A percentile compares a stretch with the other conserved stretches of the same genome.
Conservation (phyloP, 1,140 invertebrate genomes). For the Micrasema longulum region DNA sequence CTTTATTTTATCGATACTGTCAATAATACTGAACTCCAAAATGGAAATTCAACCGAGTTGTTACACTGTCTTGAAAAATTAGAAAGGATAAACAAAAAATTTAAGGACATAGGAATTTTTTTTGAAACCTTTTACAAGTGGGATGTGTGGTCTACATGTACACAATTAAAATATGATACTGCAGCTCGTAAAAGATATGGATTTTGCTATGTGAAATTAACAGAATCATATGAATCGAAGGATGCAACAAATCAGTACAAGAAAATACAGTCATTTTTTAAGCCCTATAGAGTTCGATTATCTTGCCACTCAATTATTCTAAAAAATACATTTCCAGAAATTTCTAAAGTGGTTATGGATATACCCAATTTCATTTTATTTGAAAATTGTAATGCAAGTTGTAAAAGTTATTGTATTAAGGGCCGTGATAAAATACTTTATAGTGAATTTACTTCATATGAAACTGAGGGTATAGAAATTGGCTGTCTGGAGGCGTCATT, state of each 20-base stretch:
- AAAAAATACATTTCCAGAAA: conserved; percentile 4
- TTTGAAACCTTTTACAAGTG: conserved; percentile 29
- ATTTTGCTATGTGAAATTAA: conserved; percentile 8
- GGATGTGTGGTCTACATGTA: conserved; percentile 31
- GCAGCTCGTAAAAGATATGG: background rate
- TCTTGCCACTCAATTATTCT: conserved; percentile 42
- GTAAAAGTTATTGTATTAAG: no score
- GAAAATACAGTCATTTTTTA: conserved; percentile 19
- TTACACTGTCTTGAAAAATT: background rate
- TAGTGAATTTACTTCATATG: conserved; percentile 11
- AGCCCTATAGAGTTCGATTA: conserved; percentile 28
- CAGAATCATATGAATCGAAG: conserved; percentile 13
- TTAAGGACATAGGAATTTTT: conserved; percentile 8
- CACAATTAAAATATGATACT: background rate
- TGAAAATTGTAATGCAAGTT: no score
- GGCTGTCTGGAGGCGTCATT: conserved; percentile 27
- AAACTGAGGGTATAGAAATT: conserved; percentile 12
- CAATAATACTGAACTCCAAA: background rate
- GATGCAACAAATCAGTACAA: background rate
- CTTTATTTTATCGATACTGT: conserved; percentile 12
- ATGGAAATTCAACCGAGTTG: background rate
- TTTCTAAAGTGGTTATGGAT: conserved; percentile 8
- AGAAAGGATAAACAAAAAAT: conserved; percentile 5
- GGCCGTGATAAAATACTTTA: conserved; percentile 16
- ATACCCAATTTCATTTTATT: conserved; percentile 34